phyloP scores from a whole-genome alignment of 1,140 invertebrate genomes.

The Glossosoma conforme region DNA sequence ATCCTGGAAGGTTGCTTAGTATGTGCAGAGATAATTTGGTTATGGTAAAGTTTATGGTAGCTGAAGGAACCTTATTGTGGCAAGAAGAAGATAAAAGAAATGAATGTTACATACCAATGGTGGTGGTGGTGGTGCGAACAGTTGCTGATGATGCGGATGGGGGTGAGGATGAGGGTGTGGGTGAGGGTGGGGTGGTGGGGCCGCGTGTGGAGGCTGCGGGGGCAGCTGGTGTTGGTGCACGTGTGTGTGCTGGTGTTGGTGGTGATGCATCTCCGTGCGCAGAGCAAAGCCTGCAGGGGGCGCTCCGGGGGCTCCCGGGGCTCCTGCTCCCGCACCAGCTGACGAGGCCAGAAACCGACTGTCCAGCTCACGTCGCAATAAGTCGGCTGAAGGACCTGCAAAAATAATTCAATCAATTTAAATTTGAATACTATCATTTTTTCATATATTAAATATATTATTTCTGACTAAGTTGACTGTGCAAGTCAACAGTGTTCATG shows the following conservation, averaged over 20 bases:
- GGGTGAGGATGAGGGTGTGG: constrained; percentile 34
- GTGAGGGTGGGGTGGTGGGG: constrained; percentile 39
- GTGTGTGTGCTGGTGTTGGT: constrained; percentile 87
- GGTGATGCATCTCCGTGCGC: constrained; percentile 83
- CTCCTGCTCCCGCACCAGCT: constrained; percentile 43
- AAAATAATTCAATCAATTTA: no score
- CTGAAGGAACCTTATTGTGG: no score
- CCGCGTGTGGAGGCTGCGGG: constrained; percentile 44
- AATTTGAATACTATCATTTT: no score
- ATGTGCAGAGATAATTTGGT: no score
- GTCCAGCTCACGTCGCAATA: constrained; percentile 86
- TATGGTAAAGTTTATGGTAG: no score
- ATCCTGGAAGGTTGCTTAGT: no score
- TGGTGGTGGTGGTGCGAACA: constrained; percentile 48
- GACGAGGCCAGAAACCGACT: constrained; percentile 70
- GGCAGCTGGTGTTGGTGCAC: constrained; percentile 77
- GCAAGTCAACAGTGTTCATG: no score
- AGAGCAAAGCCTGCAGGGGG: constrained; percentile 60
- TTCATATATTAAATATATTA: no score
- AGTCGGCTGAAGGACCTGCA: constrained; percentile 61
- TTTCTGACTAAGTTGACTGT: no score
- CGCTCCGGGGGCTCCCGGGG: constrained; percentile 31
- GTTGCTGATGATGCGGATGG: constrained; percentile 36
- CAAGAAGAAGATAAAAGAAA: no score
- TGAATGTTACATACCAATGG: constrained; percentile 28